Conservation (phyloP, 2,797 vertebrate genomes). For the Saxicola maurus region DNA sequence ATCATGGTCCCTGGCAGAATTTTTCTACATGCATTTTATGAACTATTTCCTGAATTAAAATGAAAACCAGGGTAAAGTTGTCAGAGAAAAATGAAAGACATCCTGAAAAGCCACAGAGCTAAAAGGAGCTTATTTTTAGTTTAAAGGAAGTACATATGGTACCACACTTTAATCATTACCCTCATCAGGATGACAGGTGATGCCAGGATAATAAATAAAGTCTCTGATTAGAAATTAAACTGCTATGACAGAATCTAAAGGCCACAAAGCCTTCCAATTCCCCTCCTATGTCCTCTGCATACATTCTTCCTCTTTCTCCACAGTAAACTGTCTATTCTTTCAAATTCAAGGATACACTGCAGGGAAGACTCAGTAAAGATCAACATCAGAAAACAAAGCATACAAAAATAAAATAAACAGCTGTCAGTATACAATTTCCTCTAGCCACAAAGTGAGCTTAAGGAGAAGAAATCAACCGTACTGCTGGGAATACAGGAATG, state of each 20-base stretch:
- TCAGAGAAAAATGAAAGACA: neutral
- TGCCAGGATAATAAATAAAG: constrained; percentile 11
- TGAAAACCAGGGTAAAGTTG: neutral
- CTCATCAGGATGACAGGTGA: constrained; percentile 1
- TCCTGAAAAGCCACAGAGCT: neutral
- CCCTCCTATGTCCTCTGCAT: neutral
- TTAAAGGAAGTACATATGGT: neutral
- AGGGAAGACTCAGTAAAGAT: neutral
- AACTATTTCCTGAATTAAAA: neutral
- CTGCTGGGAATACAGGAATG: neutral
- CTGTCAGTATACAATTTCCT: neutral
- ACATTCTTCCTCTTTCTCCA: neutral
- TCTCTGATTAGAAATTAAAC: neutral
- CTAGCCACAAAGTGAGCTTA: neutral
- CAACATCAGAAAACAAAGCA: neutral
- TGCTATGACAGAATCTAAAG: neutral
- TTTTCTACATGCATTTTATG: neutral
- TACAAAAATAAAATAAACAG: neutral
- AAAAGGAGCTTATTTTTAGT: constrained; percentile 1
- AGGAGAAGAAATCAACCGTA: neutral
- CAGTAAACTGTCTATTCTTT: neutral
- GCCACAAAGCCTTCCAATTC: neutral
- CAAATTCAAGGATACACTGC: neutral
- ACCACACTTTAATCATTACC: neutral
- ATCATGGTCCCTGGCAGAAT: neutral